phyloP scores from a whole-genome alignment of 1,140 invertebrate species.

The Galendromus occidentalis region DNA sequence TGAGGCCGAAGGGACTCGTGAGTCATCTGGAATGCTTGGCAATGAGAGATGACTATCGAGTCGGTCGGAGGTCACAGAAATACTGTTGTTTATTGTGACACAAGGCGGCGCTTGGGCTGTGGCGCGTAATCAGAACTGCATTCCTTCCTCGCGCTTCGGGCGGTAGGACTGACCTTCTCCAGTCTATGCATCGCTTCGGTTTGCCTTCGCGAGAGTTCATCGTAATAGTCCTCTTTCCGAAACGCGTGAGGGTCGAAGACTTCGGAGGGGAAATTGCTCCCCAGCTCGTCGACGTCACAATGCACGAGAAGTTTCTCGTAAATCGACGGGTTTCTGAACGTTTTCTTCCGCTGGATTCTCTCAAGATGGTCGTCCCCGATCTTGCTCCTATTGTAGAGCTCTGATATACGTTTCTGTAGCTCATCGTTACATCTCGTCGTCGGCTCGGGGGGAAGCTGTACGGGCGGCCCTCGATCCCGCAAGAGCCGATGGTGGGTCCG shows the following conservation, averaged over 20 bases:
- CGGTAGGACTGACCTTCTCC: background rate
- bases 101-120: no score
- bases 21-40: no score
- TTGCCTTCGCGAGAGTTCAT: background rate
- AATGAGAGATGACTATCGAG: no score
- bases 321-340: constrained; percentile 18
- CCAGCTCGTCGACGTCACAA: constrained; percentile 17
- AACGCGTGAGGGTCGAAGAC: constrained; percentile 14
- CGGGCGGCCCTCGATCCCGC: background rate
- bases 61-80: no score
- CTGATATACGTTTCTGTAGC: background rate
- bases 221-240: constrained; percentile 8
- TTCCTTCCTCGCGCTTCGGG: no score
- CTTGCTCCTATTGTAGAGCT: background rate
- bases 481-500: background rate
- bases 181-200: constrained; percentile 7
- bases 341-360: constrained; percentile 15
- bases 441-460: background rate
- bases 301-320: constrained; percentile 18
- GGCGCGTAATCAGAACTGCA: no score
- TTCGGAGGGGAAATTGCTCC: constrained; percentile 18
- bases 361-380: background rate
- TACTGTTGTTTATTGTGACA: no score
- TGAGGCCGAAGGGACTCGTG: no score
- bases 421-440: background rate